Evolutionary conservation across 2,113 vertebrate species (phyloP), one percentile per base, ranked within the genome.

Genomic region (Egretta garzetta): DNA sequence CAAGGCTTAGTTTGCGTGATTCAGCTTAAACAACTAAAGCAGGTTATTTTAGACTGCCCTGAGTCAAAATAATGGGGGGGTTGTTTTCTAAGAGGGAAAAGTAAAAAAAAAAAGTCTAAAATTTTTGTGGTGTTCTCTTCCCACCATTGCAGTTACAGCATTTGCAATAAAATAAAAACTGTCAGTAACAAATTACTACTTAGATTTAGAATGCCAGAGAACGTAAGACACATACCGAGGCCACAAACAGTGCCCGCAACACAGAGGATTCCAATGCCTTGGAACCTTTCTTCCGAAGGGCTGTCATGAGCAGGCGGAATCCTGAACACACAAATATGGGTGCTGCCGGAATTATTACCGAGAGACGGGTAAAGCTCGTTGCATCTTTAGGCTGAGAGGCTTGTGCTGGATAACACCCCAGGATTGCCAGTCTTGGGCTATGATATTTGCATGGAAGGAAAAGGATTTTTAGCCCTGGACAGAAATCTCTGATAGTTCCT

Each of bases 331-430:
- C 7, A 7, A 26, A 6, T 55, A 39, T 43, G 75, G 80, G 39
- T 41, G 32, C 58, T 8, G 14, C 67, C 64, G 68, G 52, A 56
- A 76, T 20, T 11, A 33, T 22, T 85, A 47, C 49, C 91, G 13
- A n/a, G 76, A 75, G 70, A 33, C 0, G 33, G 45, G 6, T 12
- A 32, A 43, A 64, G 43, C 52, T 53, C 1, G 0, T 43, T 58
- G 59, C 22, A 49, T 58, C 76, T 80, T 71, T 9, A 47, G 24
- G 30, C 43, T 75, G 22, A 47, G 27, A 86, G 43, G 8, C 28
- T 84, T n/a, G 43, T 75, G 73, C 62, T 71, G 32, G 18, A 16
- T 35, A 49, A 28, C 22, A 49, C 45, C 82, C 91, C 62, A 74
- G 41, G 35, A 30, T 41, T 86, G 13, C 22, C 22, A 27, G 35